Conservation (phyloP, 2,888 invertebrate species). For the Chrysina gloriosa region DNA sequence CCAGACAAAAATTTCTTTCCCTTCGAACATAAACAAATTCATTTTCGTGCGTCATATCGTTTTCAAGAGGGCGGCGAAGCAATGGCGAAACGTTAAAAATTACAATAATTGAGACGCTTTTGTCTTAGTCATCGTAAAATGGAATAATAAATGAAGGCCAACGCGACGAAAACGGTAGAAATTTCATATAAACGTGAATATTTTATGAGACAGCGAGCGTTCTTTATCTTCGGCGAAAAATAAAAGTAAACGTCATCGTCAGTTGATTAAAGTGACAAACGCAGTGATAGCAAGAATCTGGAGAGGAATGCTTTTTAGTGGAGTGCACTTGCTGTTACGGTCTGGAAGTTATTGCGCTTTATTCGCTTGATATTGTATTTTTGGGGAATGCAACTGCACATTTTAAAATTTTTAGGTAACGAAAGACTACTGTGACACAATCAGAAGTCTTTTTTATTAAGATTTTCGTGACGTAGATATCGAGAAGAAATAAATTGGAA, state of each 20-base stretch:
- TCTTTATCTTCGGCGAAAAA: neutral
- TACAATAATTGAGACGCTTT: constrained; percentile 23
- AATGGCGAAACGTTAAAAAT: constrained; percentile 15
- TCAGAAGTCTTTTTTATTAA: no score
- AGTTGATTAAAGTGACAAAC: constrained; percentile 19
- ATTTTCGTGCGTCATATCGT: constrained; percentile 4
- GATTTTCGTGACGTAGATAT: no score
- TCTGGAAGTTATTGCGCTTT: no score
- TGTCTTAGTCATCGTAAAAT: constrained; percentile 20
- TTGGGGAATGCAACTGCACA: no score
- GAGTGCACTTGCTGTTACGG: no score
- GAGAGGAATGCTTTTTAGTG: no score
- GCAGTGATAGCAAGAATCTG: constrained; percentile 3
- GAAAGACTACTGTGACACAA: no score
- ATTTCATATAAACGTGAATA: constrained; percentile 23
- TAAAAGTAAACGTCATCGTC: constrained; percentile 19
- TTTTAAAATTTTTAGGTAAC: no score
- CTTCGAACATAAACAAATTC: neutral
- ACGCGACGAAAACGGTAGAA: neutral
- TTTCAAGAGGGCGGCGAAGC: neutral
- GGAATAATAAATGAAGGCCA: neutral
- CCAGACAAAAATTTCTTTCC: neutral
- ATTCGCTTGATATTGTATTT: no score
- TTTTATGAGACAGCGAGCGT: neutral
- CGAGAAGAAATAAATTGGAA: no score